A percentile compares a stretch with the other conserved stretches of the same genome.
phyloP scores from a whole-genome alignment of 2,797 vertebrate species.

The Synanceia verrucosa region DNA sequence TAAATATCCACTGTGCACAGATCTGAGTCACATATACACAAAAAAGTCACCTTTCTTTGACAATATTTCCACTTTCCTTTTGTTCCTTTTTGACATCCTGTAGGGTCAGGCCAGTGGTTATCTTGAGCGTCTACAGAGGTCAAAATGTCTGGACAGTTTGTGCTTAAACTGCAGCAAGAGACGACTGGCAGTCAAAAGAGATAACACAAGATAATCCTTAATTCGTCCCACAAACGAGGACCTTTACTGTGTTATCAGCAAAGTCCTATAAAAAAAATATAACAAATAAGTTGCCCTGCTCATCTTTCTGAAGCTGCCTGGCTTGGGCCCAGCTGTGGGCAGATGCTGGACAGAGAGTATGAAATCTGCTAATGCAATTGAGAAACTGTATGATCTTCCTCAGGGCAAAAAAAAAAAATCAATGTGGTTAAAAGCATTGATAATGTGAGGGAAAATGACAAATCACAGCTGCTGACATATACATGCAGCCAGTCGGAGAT shows the following conservation, averaged over 20 bases:
- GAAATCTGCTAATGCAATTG: conserved; percentile 15
- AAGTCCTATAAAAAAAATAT: too few relatives aligned
- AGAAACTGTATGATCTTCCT: not conserved
- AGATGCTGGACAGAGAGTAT: not conserved
- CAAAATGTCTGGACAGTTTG: not conserved
- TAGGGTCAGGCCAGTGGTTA: not conserved
- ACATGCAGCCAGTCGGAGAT: not conserved
- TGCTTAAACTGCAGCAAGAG: not conserved
- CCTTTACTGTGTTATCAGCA: too few relatives aligned
- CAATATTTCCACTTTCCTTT: not conserved
- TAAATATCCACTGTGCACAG: not conserved
- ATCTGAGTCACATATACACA: too few relatives aligned
- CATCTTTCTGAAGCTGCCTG: conserved; percentile 1
- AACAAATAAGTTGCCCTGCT: not conserved
- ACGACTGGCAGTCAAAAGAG: not conserved
- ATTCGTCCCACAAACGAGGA: too few relatives aligned
- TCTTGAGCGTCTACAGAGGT: not conserved
- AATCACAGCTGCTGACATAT: not conserved
- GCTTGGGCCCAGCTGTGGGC: not conserved
- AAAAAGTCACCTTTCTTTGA: not conserved
- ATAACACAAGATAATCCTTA: too few relatives aligned
- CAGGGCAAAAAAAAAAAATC: not conserved
- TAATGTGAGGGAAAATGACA: conserved; percentile 5
- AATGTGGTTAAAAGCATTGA: conserved; percentile 40
- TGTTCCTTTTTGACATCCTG: not conserved